Percentiles rank a stretch among this genome's conserved stretches.
These are phyloP conservation scores for Rhyacophila brunnea DNA, from an alignment of 1,140 invertebrate genomes.

Conservation along the genomic window DNA sequence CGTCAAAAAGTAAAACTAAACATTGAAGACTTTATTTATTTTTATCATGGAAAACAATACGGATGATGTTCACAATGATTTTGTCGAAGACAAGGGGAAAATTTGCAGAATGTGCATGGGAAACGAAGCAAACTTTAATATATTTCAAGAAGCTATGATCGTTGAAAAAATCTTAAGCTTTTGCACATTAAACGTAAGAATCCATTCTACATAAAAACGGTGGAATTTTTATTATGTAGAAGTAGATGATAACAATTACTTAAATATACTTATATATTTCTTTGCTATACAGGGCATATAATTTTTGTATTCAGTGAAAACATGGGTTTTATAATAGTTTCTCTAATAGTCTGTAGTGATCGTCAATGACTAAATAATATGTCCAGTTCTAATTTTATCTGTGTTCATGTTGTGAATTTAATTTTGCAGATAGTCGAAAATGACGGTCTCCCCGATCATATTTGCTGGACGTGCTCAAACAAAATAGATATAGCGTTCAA, in stretches of 20 bases:
- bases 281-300: background rate
- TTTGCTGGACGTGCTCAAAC: conserved; percentile 12
- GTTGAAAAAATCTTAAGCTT: conserved; percentile 13
- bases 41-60: no score
- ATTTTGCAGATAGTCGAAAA: conserved; percentile 14
- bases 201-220: background rate
- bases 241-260: background rate
- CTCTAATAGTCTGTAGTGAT: background rate
- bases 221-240: no score
- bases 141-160: conserved; percentile 10
- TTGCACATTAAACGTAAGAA: conserved; percentile 12
- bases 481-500: conserved; percentile 10
- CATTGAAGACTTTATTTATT: no score
- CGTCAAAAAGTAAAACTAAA: no score
- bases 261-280: background rate
- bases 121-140: conserved; percentile 15
- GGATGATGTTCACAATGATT: no score
- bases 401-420: background rate
- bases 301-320: background rate
- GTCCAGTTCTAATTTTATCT: background rate
- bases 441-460: conserved; percentile 21
- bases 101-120: conserved; percentile 18
- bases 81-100: conserved; percentile 10
- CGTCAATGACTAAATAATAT: background rate
- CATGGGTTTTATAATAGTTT: background rate